These are phyloP conservation scores for Globodera rostochiensis DNA, from an alignment of 1,140 invertebrate genomes.

Conservation along the genomic window DNA sequence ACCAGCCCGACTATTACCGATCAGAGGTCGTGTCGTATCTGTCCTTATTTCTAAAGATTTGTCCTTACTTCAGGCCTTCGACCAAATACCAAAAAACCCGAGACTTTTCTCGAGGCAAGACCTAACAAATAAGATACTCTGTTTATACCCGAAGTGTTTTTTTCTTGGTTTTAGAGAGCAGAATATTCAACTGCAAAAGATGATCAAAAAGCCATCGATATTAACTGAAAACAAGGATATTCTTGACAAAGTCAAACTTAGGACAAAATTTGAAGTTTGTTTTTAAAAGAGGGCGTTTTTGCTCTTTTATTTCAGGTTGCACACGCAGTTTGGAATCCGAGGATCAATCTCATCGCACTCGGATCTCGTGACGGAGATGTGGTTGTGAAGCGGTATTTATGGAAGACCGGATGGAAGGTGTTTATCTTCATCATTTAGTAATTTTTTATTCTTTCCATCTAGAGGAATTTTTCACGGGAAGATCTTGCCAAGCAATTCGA, in stretches of 20 bases:
- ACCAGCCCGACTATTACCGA: too few species aligned
- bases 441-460: neutral
- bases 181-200: too few species aligned
- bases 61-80: too few species aligned
- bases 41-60: too few species aligned
- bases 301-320: conserved; percentile 20
- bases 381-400: conserved; percentile 31
- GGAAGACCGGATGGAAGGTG: conserved; percentile 43
- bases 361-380: conserved; percentile 29
- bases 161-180: too few species aligned
- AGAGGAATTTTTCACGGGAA: conserved; percentile 28
- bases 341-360: conserved; percentile 32
- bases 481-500: conserved; percentile 10
- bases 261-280: conserved; percentile 27
- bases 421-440: conserved; percentile 11
- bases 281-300: neutral
- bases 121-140: too few species aligned
- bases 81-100: too few species aligned
- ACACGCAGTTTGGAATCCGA: conserved; percentile 33
- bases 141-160: too few species aligned
- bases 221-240: conserved; percentile 15
- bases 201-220: neutral
- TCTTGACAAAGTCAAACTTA: conserved; percentile 23
- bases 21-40: too few species aligned
- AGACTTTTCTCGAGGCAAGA: too few species aligned